Percentiles rank a stretch among this genome's conserved stretches.
Evolutionary conservation across 1,140 invertebrate species (phyloP).

Genomic region (Zaprionus ornatus): DNA sequence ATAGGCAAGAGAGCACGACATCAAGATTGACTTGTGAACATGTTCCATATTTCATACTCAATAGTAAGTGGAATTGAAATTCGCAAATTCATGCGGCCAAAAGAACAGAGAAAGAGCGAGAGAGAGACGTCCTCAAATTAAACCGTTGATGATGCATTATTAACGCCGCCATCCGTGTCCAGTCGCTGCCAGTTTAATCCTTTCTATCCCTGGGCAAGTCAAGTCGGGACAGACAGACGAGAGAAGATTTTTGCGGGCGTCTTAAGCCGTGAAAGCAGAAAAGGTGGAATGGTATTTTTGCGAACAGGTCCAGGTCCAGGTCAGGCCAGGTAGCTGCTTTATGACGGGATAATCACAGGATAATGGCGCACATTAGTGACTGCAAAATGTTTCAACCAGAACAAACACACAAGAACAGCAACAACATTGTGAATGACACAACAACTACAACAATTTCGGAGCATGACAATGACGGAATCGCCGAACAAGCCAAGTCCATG

Average conservation of each 20-base stretch:
- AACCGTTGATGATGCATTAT: constrained; percentile 84
- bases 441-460: constrained; percentile 29
- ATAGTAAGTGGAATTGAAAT: neutral
- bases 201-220: constrained; percentile 59
- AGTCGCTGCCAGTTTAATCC: constrained; percentile 60
- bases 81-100: constrained; percentile 1
- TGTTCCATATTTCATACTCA: neutral
- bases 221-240: constrained; percentile 9
- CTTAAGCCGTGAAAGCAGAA: constrained; percentile 46
- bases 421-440: constrained; percentile 40
- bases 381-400: constrained; percentile 17
- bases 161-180: constrained; percentile 71
- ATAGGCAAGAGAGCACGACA: neutral
- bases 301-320: neutral
- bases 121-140: constrained; percentile 62
- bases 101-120: neutral
- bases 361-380: constrained; percentile 75
- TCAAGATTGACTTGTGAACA: neutral
- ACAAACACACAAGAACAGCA: neutral
- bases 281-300: constrained; percentile 29
- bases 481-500: constrained; percentile 33
- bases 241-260: constrained; percentile 40
- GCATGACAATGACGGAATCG: constrained; percentile 34
- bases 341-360: constrained; percentile 72
- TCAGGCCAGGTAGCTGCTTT: constrained; percentile 36